Evolutionary conservation across 2,797 vertebrate genomes (phyloP), one percentile per base, ranked within the genome.

Genomic region (Halcyon chelicuti): DNA sequence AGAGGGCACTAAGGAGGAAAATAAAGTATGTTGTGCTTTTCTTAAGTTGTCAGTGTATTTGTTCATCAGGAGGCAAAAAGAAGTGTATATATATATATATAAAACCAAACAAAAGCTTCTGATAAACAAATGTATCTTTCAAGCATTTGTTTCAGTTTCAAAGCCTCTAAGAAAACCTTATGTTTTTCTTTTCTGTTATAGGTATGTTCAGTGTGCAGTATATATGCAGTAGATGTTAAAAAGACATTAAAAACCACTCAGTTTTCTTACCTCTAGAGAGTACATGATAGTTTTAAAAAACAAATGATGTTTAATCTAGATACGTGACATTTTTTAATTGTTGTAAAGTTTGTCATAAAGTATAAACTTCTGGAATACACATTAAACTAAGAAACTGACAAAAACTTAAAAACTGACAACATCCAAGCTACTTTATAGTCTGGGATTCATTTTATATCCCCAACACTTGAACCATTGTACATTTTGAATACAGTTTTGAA

Each of bases 231-330:
- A 91, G 55, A 61, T 92, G 25, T 89, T 86, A 78, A 95, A 95
- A 93, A 75, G 4, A 29, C 35, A 74, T 96, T 77, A 65, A 66
- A 94, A 74, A 65, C 2, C 51, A 68, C 62, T 93, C 35, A 4
- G 5, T 90, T 96, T 97, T 95, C n/a, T 71, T 90, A 40, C 40
- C 37, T 80, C 21, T 83, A 72, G 21, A 67, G 3, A 77, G 23
- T 86, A 9, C 9, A 16, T 68, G 88, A 63, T 68, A 5, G 60
- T 7, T 93, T 86, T 79, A 91, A 72, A 95, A 60, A 77, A 86
- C 18, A 74, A 84, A 71, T 92, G 2, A 12, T 72, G 15, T 77
- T 73, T 88, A 79, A 86, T 90, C 21, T 57, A 55, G 31, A 23
- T 88, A 26, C 0, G 0, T 67, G 15, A 57, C 18, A 0, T 35